Evolutionary conservation across 1,140 invertebrate genomes (phyloP).

Genomic region (Rhyacophila brunnea): DNA sequence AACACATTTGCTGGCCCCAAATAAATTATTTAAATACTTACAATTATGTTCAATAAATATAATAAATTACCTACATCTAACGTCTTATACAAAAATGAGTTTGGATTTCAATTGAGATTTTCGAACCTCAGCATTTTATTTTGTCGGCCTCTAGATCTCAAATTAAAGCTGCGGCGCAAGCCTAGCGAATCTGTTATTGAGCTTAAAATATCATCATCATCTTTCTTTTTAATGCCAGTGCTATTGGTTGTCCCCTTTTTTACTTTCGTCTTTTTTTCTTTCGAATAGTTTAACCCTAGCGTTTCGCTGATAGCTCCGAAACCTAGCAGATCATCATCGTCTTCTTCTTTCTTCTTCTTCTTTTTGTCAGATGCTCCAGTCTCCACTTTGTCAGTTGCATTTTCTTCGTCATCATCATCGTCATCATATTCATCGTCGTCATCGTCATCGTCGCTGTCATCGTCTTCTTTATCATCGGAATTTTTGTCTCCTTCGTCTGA

Average conservation of each 20-base stretch:
- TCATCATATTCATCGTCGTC: conserved; percentile 39
- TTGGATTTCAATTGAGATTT: conserved; percentile 39
- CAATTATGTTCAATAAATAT: conserved; percentile 38
- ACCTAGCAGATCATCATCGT: conserved; percentile 33
- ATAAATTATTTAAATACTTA: conserved; percentile 17
- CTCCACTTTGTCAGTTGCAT: conserved; percentile 38
- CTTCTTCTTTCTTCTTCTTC: conserved; percentile 31
- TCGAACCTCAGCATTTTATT: conserved; percentile 54
- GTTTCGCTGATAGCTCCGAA: conserved; percentile 37
- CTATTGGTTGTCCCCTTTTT: conserved; percentile 11
- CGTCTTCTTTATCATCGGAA: conserved; percentile 21
- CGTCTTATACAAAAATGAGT: conserved; percentile 27
- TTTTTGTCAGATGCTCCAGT: conserved; percentile 9
- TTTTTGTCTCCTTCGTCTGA: conserved; percentile 31
- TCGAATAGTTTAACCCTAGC: conserved; percentile 38
- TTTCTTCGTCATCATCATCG: conserved; percentile 34
- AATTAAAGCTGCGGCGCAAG: conserved; percentile 21
- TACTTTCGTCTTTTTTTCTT: conserved; percentile 44
- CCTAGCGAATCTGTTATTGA: conserved; percentile 24
- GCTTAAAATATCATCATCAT: conserved; percentile 24
- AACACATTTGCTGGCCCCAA: conserved; percentile 2
- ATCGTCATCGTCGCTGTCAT: conserved; percentile 36
- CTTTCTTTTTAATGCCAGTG: conserved; percentile 24
- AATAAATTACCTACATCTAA: conserved; percentile 38
- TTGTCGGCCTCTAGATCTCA: conserved; percentile 45